Evolutionary conservation across 53 echinoderm and acorn worm species (phyloP), one percentile per base, ranked within the genome.

Genomic region (Zoroaster sp.): DNA sequence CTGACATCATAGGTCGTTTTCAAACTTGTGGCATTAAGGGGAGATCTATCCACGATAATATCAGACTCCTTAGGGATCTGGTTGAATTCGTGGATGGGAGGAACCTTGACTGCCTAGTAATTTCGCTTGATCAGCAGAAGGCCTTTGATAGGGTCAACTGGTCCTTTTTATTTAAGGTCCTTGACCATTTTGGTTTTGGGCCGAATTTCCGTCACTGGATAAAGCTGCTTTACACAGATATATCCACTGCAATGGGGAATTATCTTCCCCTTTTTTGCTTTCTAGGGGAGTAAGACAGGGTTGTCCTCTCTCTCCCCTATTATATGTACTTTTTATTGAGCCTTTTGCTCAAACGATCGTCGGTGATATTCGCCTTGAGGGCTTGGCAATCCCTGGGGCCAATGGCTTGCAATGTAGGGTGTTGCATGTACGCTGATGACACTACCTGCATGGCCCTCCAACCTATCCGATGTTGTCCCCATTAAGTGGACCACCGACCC

Each of bases 121-220:
- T 90, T 31, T 72, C 55, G 1, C 42, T 90, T 10, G 93, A 93
- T 75, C 93, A 90, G 30, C 41, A 90, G 39, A 93, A 93, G 69
- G 78, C 78, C 7, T 78, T 78, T 78, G 63, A 78, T 33, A 33
- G 78, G 17, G 78, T 80, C 4, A 87, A 80, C 9, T 90, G 86
- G 75, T 15, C 34, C 6, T 92, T 83, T 70, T 30, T 92, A 2
- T 47, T 65, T 38, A 46, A 83, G 18, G 70, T 83, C 2, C 21
- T 89, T 0, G 2, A 45, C n/a, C n/a, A n/a, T n/a, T n/a, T n/a
- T n/a, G 76, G 83, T 51, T 93, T 93, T 46, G 93, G 87, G 12
- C 53, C 71, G 0, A 78, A 78, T 46, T 78, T 93, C 18, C 25
- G 70, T 15, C 37, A 71, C 7, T 93, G 93, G 93, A 28, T 93